Evolutionary conservation across 35 echinoderm and acorn worm species (phyloP).

Genomic region (Apostichopus californicus): DNA sequence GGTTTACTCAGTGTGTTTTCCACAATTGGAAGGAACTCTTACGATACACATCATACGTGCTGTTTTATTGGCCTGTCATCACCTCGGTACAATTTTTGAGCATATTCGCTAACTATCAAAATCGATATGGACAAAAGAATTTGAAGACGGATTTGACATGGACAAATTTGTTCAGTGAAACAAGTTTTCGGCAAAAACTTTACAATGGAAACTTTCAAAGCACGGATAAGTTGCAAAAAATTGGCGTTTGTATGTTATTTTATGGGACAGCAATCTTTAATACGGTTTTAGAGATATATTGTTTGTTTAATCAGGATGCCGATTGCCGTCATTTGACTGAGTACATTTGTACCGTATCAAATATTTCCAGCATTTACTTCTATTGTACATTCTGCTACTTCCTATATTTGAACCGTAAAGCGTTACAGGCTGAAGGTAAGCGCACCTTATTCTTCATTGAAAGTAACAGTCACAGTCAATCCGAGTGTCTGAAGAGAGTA

Average conservation of each 20-base stretch:
- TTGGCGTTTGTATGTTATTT: not conserved
- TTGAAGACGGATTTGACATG: not conserved
- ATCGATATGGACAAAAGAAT: not conserved
- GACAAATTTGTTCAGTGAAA: not conserved
- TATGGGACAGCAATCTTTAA: not conserved
- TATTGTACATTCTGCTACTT: not conserved
- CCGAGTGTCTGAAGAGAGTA: not conserved
- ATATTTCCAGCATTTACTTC: not conserved
- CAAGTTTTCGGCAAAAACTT: not conserved
- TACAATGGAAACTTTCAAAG: not conserved
- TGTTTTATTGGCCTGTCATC: conserved; percentile 31
- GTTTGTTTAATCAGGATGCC: not conserved
- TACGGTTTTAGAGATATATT: not conserved
- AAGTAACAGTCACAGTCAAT: not conserved
- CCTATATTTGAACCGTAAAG: not conserved
- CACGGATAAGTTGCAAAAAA: not conserved
- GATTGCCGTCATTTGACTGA: not conserved
- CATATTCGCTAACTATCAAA: not conserved
- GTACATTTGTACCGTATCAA: conserved; percentile 6
- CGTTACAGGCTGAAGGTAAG: not conserved
- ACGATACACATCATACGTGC: not conserved
- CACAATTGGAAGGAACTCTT: not conserved
- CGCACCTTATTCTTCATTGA: not conserved
- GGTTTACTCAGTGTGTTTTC: not conserved
- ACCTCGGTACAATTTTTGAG: not conserved